Evolutionary conservation across 2,113 vertebrate species (phyloP).

Genomic region (Melanostigma gelatinosum): DNA sequence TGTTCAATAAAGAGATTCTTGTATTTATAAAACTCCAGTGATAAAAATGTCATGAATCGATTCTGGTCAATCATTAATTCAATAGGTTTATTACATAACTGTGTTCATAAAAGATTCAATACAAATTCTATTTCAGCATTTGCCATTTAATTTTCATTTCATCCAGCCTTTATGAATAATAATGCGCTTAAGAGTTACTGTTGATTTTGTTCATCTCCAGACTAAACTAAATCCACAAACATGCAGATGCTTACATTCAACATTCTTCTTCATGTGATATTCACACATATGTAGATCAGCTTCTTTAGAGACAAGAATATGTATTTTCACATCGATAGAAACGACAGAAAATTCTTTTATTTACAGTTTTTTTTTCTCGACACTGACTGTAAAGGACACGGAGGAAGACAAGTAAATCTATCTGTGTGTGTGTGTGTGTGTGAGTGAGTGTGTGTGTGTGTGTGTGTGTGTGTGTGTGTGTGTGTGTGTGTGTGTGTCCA

Average conservation of each 20-base stretch:
- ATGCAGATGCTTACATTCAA: neutral
- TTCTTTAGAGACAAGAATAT: neutral
- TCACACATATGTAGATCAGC: neutral
- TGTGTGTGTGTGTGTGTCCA: slow-evolving; percentile 5
- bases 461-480: neutral
- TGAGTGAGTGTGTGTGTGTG: neutral
- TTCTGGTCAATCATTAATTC: neutral
- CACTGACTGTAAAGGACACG: neutral
- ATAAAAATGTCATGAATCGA: neutral
- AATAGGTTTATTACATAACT: neutral
- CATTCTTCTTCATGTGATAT: neutral
- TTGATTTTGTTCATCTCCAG: neutral
- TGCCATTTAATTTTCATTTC: neutral
- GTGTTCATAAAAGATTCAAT: neutral
- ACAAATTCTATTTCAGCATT: neutral
- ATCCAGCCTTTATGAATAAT: neutral
- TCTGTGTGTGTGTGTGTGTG: neutral
- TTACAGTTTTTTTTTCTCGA: neutral
- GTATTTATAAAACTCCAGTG: too few species aligned
- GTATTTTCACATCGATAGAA: neutral
- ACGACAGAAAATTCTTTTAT: neutral
- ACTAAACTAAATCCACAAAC: neutral
- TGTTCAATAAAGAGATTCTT: neutral
- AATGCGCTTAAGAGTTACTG: neutral
- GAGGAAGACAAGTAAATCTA: neutral